Evolutionary conservation across 2,888 invertebrate genomes (phyloP), one percentile per base, ranked within the genome.

Genomic region (Campoplex nolae): DNA sequence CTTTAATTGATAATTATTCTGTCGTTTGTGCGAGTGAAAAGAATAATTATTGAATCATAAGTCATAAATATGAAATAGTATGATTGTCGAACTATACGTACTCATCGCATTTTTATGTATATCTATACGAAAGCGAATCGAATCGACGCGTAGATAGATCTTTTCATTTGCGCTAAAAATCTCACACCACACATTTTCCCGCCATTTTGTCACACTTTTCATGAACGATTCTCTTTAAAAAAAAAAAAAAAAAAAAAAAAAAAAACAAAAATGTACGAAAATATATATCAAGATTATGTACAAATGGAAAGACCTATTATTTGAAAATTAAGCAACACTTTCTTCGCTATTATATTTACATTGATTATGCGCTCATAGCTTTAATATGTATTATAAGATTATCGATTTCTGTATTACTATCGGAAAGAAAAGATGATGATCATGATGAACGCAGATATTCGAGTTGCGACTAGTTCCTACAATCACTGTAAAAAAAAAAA

Each of bases 81-180:
- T 85, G 83, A 77, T 56, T 86, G 83, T 86, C 86, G 83, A 73
- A 84, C 67, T 86, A 74, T 81, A 77, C 86, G 83, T 83, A 62
- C 75, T 84, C 86, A 70, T 86, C 83, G 86, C 74, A 86, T 86
- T 84, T 84, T 76, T 81, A 86, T 86, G 83, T 86, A 80, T 73
- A 65, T 23, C 23, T 23, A 23, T 77, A 81, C 51, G 45, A 2
- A 32, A 80, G 77, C 85, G 73, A 58, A 80, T 54, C 54, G 45
- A 75, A 76, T 11, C 11, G 13, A 45, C 13, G 11, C 83, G 77
- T 83, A 71, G 54, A n/a, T 35, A 48, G 48, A 76, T 68, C 45
- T 62, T 76, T 78, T 67, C 77, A 45, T 67, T 67, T 38, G 23
- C 35, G 6, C 38, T 6, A 13, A 23, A 13, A 58, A 38, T 58